Evolutionary conservation across 2,797 vertebrate genomes (phyloP), one percentile per base, ranked within the genome.

Genomic region (Notoglanidium macrostoma): DNA sequence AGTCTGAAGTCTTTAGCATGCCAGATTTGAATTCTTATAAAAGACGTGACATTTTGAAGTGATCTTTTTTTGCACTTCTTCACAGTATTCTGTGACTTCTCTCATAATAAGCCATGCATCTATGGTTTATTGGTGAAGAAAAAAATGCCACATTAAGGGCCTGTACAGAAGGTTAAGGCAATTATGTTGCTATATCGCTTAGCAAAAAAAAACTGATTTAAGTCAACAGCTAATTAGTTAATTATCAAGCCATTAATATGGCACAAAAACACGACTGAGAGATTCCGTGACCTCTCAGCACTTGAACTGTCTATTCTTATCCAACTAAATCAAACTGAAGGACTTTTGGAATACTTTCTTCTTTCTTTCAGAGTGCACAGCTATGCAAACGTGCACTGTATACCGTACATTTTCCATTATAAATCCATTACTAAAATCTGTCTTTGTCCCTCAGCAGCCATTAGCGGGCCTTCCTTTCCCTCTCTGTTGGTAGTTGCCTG

Each of bases 401-500:
- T 89, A 82, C 86, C 81, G 81, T 89, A 57, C 46, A 54, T 87
- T 74, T 90, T 89, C 85, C 87, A 90, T 91, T 90, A 89, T 81
- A 87, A 90, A 89, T 89, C 87, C 89, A 90, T 91, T 91, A 90
- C 88, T 91, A 86, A 89, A 89, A 91, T 89, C 80, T 49, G 85
- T 68, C 61, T 61, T 78, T 89, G 81, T 85, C 89, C 87, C 87
- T 88, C 77, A 88, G 81, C 84, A 86, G 87, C 86, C 85, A 89
- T 91, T 90, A 86, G 87, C 87, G 89, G 73, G 68, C 83, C 86
- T 82, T 80, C 86, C 82, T 83, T 68, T 81, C 55, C 85, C 85
- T 89, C 79, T 83, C 89, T 87, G 88, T 76, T 90, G 90, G 90
- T 87, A 89, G 83, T 88, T 76, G 78, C 86, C 70, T 87, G 87